Evolutionary conservation across 92 coral and sea anemone species (phyloP).

Genomic region (Metridium senile): DNA sequence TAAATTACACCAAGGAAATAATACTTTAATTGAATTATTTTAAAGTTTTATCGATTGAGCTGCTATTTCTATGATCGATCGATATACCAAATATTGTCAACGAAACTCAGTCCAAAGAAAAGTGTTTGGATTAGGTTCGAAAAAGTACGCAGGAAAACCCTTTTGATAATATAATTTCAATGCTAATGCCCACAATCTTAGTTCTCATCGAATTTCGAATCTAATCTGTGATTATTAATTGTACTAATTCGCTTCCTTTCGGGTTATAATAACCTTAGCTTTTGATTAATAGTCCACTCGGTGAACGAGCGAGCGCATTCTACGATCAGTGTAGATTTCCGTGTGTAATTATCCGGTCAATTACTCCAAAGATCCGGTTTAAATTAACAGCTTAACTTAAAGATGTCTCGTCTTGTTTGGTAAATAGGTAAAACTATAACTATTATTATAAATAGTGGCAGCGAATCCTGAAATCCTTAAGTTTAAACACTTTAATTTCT

Average conservation of each 20-base stretch:
- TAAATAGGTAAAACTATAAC: neutral
- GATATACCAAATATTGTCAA: no score
- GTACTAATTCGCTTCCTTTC: neutral
- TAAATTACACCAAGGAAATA: no score
- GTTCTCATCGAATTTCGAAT: neutral
- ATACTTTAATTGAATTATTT: no score
- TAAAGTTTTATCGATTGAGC: no score
- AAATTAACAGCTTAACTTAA: slow-evolving; percentile 17
- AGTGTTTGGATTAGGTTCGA: no score
- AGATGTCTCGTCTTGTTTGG: neutral
- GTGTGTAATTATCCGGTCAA: neutral
- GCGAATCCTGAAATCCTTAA: slow-evolving; percentile 18
- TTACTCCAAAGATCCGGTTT: slow-evolving; percentile 15
- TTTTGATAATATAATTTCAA: no score
- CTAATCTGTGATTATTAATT: neutral
- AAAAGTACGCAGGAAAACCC: no score
- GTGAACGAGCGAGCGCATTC: neutral
- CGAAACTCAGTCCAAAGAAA: no score
- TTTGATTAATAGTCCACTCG: neutral
- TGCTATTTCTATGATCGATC: no score
- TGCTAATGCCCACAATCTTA: neutral
- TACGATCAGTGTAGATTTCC: neutral
- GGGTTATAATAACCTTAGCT: neutral
- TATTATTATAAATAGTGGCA: neutral
- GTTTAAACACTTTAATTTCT: neutral